phyloP scores from a whole-genome alignment of 2,797 vertebrate species.

The Enteromius unitaeniatus region DNA sequence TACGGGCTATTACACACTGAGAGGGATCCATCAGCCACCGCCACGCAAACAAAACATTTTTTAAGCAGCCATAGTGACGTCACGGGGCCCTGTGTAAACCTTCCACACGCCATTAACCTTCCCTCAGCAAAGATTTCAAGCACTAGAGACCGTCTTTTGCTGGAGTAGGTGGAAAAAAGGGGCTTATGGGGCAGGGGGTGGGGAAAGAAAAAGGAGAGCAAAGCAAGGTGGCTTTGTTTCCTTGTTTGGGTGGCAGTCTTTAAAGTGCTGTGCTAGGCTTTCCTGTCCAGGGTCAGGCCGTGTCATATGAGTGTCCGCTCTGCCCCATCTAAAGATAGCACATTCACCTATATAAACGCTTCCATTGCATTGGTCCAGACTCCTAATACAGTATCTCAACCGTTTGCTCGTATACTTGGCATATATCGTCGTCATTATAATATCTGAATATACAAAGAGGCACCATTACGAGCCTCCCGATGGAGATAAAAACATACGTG shows the following conservation, averaged over 20 bases:
- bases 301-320: constrained; percentile 71
- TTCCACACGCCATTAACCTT: constrained; percentile 42
- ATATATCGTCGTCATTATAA: constrained; percentile 72
- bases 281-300: constrained; percentile 71
- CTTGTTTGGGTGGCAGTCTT: constrained; percentile 74
- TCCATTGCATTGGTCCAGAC: constrained; percentile 83
- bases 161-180: constrained; percentile 15
- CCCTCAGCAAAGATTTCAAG: constrained; percentile 20
- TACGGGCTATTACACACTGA: constrained; percentile 66
- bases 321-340: constrained; percentile 51
- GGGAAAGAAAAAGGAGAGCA: constrained; percentile 27
- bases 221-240: constrained; percentile 66
- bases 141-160: constrained; percentile 10
- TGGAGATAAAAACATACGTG: constrained; percentile 60
- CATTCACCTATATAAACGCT: constrained; percentile 68
- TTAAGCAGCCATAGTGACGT: constrained; percentile 18
- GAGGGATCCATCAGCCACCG: constrained; percentile 60
- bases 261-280: constrained; percentile 83
- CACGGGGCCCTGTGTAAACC: background rate
- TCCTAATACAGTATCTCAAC: constrained; percentile 78
- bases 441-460: constrained; percentile 64
- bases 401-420: constrained; percentile 82
- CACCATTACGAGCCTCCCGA: constrained; percentile 58
- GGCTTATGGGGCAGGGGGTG: background rate
- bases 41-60: constrained; percentile 30